Evolutionary conservation across 2,888 invertebrate genomes (phyloP), one percentile per base, ranked within the genome.

Genomic region (Thysanoteuthis rhombus): DNA sequence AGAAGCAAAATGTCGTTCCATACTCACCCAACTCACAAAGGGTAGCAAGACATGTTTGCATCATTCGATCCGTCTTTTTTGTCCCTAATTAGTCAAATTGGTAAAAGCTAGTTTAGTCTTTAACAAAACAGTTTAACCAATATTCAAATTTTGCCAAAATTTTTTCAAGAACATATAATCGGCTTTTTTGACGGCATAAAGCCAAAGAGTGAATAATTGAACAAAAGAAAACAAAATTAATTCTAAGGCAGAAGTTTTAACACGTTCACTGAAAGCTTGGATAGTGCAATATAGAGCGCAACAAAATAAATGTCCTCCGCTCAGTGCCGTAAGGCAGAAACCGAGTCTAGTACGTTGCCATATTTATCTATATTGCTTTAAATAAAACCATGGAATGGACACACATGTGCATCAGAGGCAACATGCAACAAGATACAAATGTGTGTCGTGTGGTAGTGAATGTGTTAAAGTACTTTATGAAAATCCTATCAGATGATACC

Each of bases 1-100:
- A 32, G 45, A 92, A 40, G n/a, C 8, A 90, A 40, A 40, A 91
- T 28, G 32, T 40, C 75, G n/a, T 75, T 75, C 75, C 1, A 45
- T 92, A 92, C 97, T 96, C 97, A 98, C 98, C 98, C 96, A 99
- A 98, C 97, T 99, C 99, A 95, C 98, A 98, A 28, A 99, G 97
- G 19, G 98, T 98, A 52, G 99, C 99, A 94, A 99, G 97, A 96
- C 98, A 98, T 28, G 98, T 98, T 94, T 98, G 98, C 92, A 99
- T 98, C 96, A 99, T 97, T 94, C 98, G 97, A 97, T 99, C 99
- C 94, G 98, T 98, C 95, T 98, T 98, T 95, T 98, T 98, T 19
- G 98, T 97, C 95, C 98, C 98, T 92, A 92, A 92, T 92, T n/a
- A 75, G 75, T 75, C 12, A 75, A 75, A 75, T 75, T n/a, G 75